These are phyloP conservation scores for Polypedilum pembai DNA, from an alignment of 1,140 invertebrate genomes.

Conservation along the genomic window DNA sequence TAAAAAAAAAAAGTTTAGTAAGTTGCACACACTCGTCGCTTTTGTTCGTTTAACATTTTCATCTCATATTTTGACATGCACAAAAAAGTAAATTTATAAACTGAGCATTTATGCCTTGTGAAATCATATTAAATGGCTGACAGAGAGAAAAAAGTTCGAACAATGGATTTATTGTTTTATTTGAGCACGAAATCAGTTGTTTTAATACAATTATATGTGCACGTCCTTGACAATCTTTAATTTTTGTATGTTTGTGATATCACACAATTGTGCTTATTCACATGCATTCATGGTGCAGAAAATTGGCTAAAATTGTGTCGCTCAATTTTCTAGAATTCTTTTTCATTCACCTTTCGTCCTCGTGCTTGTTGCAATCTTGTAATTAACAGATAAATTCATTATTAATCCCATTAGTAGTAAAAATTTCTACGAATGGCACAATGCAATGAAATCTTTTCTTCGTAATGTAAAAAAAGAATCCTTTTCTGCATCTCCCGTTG, in stretches of 20 bases:
- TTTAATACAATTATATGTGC: not conserved
- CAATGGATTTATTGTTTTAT: not conserved
- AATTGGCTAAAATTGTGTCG: not conserved
- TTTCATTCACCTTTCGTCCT: not conserved
- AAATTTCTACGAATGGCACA: not conserved
- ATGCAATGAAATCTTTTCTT: not conserved
- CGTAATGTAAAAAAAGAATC: not conserved
- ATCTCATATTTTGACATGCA: slow-evolving; percentile 12
- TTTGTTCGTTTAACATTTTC: not conserved
- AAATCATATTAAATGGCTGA: slow-evolving; percentile 13
- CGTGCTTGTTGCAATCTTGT: not conserved
- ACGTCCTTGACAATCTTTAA: not conserved
- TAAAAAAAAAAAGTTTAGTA: not conserved
- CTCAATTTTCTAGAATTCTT: not conserved
- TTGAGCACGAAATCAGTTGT: slow-evolving; percentile 10
- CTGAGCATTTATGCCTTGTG: not conserved
- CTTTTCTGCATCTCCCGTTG: not conserved
- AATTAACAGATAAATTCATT: too few species aligned
- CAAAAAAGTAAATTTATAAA: not conserved
- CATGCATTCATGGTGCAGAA: slow-evolving; percentile 11
- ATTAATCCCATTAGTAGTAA: too few species aligned
- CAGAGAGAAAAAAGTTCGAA: not conserved
- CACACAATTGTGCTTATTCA: not conserved
- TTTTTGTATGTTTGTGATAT: not conserved
- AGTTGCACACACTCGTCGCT: not conserved